phyloP scores from a whole-genome alignment of 2,888 invertebrate genomes.

The Patella depressa region DNA sequence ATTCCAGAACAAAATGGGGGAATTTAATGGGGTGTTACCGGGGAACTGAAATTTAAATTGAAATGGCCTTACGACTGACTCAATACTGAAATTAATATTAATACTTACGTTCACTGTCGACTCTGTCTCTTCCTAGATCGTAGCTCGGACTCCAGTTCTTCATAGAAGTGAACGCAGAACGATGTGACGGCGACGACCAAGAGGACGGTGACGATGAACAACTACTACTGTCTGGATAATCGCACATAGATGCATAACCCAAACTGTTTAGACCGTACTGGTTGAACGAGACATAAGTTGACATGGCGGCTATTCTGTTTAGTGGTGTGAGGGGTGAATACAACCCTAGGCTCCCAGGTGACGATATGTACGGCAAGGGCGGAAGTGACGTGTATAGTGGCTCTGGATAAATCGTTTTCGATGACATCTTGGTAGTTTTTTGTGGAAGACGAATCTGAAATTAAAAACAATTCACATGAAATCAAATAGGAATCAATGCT shows the following conservation, averaged over 20 bases:
- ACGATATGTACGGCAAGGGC: constrained; percentile 6
- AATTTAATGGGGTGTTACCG: too few species aligned
- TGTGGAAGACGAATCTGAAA: too few species aligned
- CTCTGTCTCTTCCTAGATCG: constrained; percentile 2
- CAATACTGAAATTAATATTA: background rate
- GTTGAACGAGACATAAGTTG: constrained; percentile 37
- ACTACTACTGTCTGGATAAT: constrained; percentile 14
- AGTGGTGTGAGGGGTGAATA: constrained; percentile 15
- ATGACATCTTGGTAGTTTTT: too few species aligned
- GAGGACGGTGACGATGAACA: background rate
- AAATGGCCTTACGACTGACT: background rate
- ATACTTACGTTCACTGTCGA: constrained; percentile 21
- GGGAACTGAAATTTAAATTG: too few species aligned
- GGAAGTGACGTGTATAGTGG: constrained; percentile 12
- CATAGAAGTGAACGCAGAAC: background rate
- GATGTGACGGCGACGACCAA: background rate
- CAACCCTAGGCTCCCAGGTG: constrained; percentile 16
- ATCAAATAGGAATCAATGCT: too few species aligned
- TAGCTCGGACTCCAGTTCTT: constrained; percentile 8
- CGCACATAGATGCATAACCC: constrained; percentile 41
- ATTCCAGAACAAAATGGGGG: too few species aligned
- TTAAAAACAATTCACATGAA: too few species aligned
- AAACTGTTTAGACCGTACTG: constrained; percentile 42
- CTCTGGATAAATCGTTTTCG: constrained; percentile 16
- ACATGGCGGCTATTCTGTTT: constrained; percentile 11